Evolutionary conservation across 2,797 vertebrate genomes (phyloP).

Genomic region (Dendrocincla fuliginosa): DNA sequence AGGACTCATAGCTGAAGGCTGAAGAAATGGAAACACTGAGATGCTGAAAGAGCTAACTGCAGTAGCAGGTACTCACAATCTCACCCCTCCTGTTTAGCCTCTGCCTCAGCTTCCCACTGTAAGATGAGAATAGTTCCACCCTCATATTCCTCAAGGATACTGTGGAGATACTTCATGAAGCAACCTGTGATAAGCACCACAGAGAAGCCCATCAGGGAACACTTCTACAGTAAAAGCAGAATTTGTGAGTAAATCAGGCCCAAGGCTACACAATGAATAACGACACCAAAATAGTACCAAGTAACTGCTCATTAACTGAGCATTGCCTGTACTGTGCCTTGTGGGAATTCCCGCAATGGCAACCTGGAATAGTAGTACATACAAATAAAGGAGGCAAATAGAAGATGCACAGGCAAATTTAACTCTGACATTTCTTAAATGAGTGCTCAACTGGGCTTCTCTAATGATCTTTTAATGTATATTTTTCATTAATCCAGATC

Average conservation of each 20-base stretch:
- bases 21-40: not conserved
- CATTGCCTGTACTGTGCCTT: not conserved
- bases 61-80: not conserved
- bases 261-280: slow-evolving; percentile 7
- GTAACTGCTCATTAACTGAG: slow-evolving; percentile 56
- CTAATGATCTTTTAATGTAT: not conserved
- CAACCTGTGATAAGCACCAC: not conserved
- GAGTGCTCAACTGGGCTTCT: not conserved
- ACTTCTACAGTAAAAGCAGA: not conserved
- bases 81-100: not conserved
- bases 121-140: slow-evolving; percentile 9
- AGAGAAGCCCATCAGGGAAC: slow-evolving; percentile 1
- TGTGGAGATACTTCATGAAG: not conserved
- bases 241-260: slow-evolving; percentile 40
- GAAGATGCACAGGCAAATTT: slow-evolving; percentile 10
- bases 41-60: not conserved
- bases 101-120: not conserved
- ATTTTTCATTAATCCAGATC: not conserved
- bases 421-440: slow-evolving; percentile 2
- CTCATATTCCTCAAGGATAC: not conserved
- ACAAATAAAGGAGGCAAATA: slow-evolving; percentile 1
- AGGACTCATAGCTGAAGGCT: not conserved
- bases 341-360: slow-evolving; percentile 8
- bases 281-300: not conserved
- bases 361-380: not conserved